Evolutionary conservation across 1,140 invertebrate genomes (phyloP), one percentile per base, ranked within the genome.

Genomic region (Phymorhynchus buccinoides): DNA sequence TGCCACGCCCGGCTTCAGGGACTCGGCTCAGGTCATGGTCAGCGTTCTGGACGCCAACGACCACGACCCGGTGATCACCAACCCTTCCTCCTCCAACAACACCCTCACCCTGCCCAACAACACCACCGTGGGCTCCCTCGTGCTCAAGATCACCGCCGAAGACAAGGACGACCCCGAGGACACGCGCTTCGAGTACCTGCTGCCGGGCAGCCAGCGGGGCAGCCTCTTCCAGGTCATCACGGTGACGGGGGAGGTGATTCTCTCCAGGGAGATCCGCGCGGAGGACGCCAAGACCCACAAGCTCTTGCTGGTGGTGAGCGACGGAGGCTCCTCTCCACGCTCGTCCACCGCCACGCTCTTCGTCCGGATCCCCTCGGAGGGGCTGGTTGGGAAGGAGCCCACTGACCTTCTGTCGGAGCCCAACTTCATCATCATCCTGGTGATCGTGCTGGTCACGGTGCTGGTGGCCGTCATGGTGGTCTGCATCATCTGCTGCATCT

Each of bases 171-270:
- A 88, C 14, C 89, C 89, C 0, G 41, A 86, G 0, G 87, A 89
- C 66, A 86, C 84, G 12, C 77, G 86, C n/a, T 56, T 89, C n/a
- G 87, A 87, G 14, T 91, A 89, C 85, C 77, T 84, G 41, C 88
- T 91, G 16, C 83, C 87, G 3, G 82, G 82, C 39, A 86, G 90
- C 84, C 97, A 89, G 88, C 81, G 79, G 32, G 84, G 96, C 95
- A 35, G 95, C 95, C 78, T 98, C 92, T 98, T 99, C 94, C 96
- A 96, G 37, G 97, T 99, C 84, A 96, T 98, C 93, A 95, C 96
- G 1, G 94, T 96, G 41, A 97, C 96, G 0, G 98, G 97, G 0
- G 96, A 97, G 0, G 96, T 98, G 86, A 96, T 96, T 12, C 96
- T 98, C 1, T 87, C 85, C 52, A 96, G 89, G 97, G 96, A 0